A percentile compares a stretch with the other conserved stretches of the same genome.
Conservation (phyloP, 2,797 vertebrate genomes). For the Pangasius djambal region DNA sequence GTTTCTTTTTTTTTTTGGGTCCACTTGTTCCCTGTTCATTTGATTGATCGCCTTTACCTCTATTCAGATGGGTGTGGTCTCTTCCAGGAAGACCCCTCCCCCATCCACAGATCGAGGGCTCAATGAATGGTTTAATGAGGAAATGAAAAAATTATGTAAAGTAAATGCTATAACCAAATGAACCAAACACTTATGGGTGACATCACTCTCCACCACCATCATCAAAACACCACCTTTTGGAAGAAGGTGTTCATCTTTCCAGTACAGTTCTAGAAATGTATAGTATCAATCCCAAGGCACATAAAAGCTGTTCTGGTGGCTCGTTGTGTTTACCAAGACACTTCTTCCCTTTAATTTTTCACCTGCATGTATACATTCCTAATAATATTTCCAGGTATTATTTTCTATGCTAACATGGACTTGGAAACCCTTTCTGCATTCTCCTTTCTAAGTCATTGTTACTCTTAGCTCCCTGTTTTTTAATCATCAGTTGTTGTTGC, state of each 20-base stretch:
- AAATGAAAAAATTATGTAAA: not conserved
- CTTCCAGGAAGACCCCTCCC: not conserved
- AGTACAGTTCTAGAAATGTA: not conserved
- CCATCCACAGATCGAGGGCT: not conserved
- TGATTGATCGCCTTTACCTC: not conserved
- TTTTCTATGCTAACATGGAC: not conserved
- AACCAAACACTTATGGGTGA: not conserved
- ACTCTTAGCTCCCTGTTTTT: not conserved
- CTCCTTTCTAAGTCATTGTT: not conserved
- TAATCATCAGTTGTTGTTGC: not conserved
- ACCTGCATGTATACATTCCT: not conserved
- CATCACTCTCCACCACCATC: not conserved
- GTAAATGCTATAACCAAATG: not conserved
- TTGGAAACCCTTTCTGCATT: not conserved
- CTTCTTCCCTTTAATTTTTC: not conserved
- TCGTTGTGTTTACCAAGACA: not conserved
- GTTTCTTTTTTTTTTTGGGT: not conserved
- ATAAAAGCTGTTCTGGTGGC: not conserved
- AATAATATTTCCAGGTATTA: not conserved
- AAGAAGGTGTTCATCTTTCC: not conserved
- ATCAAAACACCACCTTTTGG: not conserved
- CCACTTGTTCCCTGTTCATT: not conserved
- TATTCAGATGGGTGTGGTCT: not conserved
- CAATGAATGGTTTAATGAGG: not conserved
- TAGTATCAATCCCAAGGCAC: not conserved